These are phyloP conservation scores for Melolontha melolontha DNA, from an alignment of 2,888 invertebrate species.

Conservation along the genomic window DNA sequence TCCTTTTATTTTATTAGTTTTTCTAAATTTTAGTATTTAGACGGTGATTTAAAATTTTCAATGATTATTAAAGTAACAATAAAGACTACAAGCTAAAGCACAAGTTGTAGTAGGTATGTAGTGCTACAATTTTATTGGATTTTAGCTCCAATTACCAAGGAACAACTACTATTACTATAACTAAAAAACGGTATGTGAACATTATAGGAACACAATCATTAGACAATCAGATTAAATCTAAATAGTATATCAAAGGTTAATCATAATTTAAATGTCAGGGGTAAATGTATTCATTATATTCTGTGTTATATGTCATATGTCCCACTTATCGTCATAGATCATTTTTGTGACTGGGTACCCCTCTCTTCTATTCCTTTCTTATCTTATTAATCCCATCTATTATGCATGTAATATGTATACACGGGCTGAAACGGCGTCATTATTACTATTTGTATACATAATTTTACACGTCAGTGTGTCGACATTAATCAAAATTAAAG, in stretches of 20 bases:
- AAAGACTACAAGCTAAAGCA: too few species aligned
- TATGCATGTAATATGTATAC: constrained; percentile 26
- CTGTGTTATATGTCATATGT: constrained; percentile 11
- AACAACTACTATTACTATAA: too few species aligned
- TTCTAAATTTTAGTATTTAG: too few species aligned
- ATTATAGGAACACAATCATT: neutral
- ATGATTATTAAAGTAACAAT: too few species aligned
- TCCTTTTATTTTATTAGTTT: too few species aligned
- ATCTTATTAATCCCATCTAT: constrained; percentile 35
- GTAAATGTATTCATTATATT: constrained; percentile 13
- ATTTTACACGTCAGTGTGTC: constrained; percentile 53
- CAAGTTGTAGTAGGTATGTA: too few species aligned
- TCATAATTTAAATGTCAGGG: constrained; percentile 4
- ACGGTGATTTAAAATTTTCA: too few species aligned
- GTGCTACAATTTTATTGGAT: too few species aligned
- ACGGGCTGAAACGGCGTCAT: constrained; percentile 31
- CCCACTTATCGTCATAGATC: constrained; percentile 25
- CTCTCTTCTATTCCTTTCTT: constrained; percentile 28
- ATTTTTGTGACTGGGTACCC: constrained; percentile 10
- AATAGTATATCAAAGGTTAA: neutral
- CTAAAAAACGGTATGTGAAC: too few species aligned
- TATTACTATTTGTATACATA: constrained; percentile 43
- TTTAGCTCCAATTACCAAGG: too few species aligned
- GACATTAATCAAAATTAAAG: constrained; percentile 56
- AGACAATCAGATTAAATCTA: constrained; percentile 1